Percentiles rank a stretch among this genome's conserved stretches.
Conservation (phyloP, 2,113 vertebrate species). For the Paedocypris sp. region DNA sequence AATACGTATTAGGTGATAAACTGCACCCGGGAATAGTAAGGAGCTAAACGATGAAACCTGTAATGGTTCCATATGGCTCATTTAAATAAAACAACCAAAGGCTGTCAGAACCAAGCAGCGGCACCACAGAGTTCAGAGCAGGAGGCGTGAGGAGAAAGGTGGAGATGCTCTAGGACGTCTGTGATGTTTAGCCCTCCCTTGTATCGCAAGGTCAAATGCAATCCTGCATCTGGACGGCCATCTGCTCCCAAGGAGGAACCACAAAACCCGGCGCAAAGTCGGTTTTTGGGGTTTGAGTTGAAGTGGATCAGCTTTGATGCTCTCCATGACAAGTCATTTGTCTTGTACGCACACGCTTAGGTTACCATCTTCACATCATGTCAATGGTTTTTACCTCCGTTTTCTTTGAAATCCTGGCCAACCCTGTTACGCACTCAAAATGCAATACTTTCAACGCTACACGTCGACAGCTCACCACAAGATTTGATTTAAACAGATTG, state of each 20-base stretch:
- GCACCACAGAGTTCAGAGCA: background rate
- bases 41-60: background rate
- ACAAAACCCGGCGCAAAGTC: too few relatives aligned
- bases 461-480: background rate
- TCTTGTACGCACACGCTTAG: background rate
- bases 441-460: background rate
- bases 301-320: too few relatives aligned
- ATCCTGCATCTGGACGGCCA: conserved; percentile 54
- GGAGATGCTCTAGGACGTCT: conserved; percentile 7
- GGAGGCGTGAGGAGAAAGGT: background rate
- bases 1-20: background rate
- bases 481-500: conserved; percentile 18
- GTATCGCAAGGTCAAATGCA: conserved; percentile 52
- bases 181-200: conserved; percentile 29
- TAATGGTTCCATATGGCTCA: conserved; percentile 14
- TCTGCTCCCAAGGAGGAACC: too few relatives aligned
- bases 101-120: conserved; percentile 7
- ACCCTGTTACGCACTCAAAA: background rate
- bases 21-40: background rate
- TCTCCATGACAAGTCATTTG: background rate
- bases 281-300: too few relatives aligned
- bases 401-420: background rate
- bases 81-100: conserved; percentile 10
- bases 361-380: background rate
- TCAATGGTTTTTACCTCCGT: conserved; percentile 1